Evolutionary conservation across 2,888 invertebrate species (phyloP).

Genomic region (Embidobia sp.): DNA sequence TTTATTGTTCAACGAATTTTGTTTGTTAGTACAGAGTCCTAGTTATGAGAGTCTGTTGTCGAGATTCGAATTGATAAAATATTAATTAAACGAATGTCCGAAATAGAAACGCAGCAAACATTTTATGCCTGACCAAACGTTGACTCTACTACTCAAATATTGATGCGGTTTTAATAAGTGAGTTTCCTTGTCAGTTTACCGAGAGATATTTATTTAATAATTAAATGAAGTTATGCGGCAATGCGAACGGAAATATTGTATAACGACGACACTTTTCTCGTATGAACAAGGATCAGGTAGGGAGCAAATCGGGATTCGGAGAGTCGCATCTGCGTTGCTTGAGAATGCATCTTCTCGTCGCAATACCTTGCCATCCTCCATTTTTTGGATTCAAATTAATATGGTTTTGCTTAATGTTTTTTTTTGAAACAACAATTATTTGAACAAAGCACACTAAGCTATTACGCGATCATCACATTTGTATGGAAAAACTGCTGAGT

Average conservation of each 20-base stretch:
- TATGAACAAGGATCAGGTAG: too few species aligned
- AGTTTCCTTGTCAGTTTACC: background rate
- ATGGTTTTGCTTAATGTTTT: background rate
- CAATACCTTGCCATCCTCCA: background rate
- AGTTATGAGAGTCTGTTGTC: conserved; percentile 57
- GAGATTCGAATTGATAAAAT: conserved; percentile 53
- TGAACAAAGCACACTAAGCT: conserved; percentile 20
- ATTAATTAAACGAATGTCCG: too few species aligned
- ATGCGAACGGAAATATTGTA: too few species aligned
- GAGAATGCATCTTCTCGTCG: background rate
- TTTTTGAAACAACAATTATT: background rate
- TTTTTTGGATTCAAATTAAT: background rate
- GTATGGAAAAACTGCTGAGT: too few species aligned
- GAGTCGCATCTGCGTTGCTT: background rate
- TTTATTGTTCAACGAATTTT: too few species aligned
- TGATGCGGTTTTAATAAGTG: background rate
- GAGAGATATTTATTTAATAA: too few species aligned
- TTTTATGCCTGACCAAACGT: conserved; percentile 17
- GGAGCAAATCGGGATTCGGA: background rate
- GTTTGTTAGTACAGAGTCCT: too few species aligned
- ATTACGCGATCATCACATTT: too few species aligned
- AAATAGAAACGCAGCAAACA: too few species aligned
- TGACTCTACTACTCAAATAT: conserved; percentile 11
- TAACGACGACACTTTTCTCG: too few species aligned
- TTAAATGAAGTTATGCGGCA: too few species aligned